Evolutionary conservation across 2,113 vertebrate species (phyloP), one percentile per base, ranked within the genome.

Genomic region (Esox niger): DNA sequence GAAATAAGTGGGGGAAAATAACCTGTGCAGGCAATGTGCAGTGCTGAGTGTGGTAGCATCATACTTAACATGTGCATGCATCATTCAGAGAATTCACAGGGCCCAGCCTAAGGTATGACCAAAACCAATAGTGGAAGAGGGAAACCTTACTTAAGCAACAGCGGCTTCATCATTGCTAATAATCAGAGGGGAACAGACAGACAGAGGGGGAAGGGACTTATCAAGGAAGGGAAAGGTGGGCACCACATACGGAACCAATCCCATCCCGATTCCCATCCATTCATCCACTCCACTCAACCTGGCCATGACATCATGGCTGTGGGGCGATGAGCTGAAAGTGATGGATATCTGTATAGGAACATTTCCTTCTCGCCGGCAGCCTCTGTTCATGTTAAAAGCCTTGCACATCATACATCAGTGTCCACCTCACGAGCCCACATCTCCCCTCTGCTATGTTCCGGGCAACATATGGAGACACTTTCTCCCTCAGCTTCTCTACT

Each of bases 281-380:
- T 15, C 38, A 43, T 43, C 23, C 55, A 76, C 67, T 61, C 38
- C 68, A 35, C 77, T 74, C 72, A 30, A 31, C 76, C 81, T 11
- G 69, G 15, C 72, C 61, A 80, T 88, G 89, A 90, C 82, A 83
- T 89, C 87, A 90, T 84, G 68, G 80, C 81, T 74, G 79, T 52
- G 60, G 81, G 83, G 86, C 69, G 77, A 90, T 87, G 87, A 90
- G 88, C 86, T 88, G 87, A 86, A 86, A 84, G 86, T 88, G 88
- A 92, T 89, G 85, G 90, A 91, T 90, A 88, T 91, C 89, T 87
- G 87, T 87, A 85, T 77, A 87, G 85, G 84, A 91, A 88, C 84
- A 84, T 88, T 90, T 91, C 86, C 87, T 88, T 76, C 84, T 73
- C 69, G 80, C 79, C 79, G 68, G 81, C 83, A 86, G 86, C 85